A percentile compares a stretch with the other conserved stretches of the same genome.
Evolutionary conservation across 2,113 vertebrate genomes (phyloP).

Genomic region (Mesocricetus auratus): DNA sequence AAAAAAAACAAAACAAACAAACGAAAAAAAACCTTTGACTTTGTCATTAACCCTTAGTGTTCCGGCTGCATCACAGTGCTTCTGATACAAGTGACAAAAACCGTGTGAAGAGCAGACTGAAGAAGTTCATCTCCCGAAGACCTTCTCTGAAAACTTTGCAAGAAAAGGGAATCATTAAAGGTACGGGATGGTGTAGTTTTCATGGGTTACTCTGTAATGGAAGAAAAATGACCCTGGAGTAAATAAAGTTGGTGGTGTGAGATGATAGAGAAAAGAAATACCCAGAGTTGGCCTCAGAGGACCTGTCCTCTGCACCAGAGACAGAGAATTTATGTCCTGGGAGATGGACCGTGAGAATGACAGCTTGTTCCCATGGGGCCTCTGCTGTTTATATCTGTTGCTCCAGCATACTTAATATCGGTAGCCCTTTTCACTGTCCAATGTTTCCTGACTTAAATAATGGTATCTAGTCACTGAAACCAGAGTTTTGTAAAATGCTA

Average conservation of each 20-base stretch:
- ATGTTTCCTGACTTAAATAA: not conserved
- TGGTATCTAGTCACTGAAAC: not conserved
- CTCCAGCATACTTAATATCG: not conserved
- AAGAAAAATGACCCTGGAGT: slow-evolving; percentile 39
- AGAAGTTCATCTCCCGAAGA: slow-evolving; percentile 94
- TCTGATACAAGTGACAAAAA: slow-evolving; percentile 93
- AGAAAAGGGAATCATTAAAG: slow-evolving; percentile 95
- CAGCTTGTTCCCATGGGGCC: no score
- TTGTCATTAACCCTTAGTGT: slow-evolving; percentile 86
- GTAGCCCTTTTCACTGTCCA: not conserved
- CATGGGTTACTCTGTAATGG: not conserved
- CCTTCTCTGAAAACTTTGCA: slow-evolving; percentile 94
- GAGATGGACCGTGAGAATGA: not conserved
- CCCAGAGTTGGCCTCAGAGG: not conserved
- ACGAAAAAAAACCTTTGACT: not conserved
- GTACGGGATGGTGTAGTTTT: slow-evolving; percentile 81
- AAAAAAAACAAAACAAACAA: not conserved
- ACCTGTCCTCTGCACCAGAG: not conserved
- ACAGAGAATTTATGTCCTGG: not conserved
- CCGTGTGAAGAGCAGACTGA: slow-evolving; percentile 92
- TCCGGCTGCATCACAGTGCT: slow-evolving; percentile 92
- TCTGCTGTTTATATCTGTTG: not conserved
- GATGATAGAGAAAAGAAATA: not conserved
- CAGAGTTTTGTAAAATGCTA: not conserved
- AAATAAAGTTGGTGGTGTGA: not conserved